Evolutionary conservation across 1,140 invertebrate species (phyloP).

Genomic region (Atta colombica): DNA sequence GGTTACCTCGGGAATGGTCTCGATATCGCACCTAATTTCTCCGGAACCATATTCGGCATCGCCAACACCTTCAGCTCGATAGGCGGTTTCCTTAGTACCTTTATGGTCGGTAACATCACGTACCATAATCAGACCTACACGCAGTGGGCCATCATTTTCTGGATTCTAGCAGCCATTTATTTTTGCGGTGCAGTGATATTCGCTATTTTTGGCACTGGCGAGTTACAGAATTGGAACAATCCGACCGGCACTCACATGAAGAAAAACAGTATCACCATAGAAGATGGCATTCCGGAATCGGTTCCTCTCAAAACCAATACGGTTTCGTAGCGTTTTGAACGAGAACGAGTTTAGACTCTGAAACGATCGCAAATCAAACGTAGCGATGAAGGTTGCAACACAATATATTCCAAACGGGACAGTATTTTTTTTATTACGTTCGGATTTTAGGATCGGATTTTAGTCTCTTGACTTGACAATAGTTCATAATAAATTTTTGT

Average conservation of each 20-base stretch:
- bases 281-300: conserved; percentile 58
- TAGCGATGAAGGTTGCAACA: neutral
- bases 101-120: conserved; percentile 94
- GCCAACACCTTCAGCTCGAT: conserved; percentile 96
- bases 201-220: conserved; percentile 90
- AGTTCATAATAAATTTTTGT: neutral
- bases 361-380: neutral
- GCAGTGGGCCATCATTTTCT: conserved; percentile 95
- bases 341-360: neutral
- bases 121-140: conserved; percentile 91
- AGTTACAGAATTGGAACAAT: conserved; percentile 90
- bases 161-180: conserved; percentile 92
- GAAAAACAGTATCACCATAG: neutral
- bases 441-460: neutral
- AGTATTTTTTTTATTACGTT: conserved; percentile 51
- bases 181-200: conserved; percentile 90
- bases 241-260: conserved; percentile 61
- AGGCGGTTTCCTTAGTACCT: conserved; percentile 94
- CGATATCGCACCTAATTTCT: conserved; percentile 96
- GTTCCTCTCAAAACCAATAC: conserved; percentile 76
- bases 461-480: neutral
- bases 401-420: conserved; percentile 53
- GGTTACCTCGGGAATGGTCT: conserved; percentile 95
- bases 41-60: conserved; percentile 96
- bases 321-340: conserved; percentile 41